phyloP scores from a whole-genome alignment of 2,888 invertebrate species.

The Drosophila affinis region DNA sequence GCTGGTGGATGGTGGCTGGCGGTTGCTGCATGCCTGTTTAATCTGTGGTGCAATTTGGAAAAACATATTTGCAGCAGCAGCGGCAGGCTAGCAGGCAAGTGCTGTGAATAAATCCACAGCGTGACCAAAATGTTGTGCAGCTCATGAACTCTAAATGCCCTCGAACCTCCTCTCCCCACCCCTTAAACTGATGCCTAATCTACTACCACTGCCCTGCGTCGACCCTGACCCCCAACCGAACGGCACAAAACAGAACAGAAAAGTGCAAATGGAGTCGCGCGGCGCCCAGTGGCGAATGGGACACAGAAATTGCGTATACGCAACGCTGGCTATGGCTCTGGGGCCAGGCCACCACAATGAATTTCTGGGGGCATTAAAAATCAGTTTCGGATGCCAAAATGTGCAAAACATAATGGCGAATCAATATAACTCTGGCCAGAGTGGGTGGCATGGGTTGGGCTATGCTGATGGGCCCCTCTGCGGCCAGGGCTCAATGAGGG shows the following conservation, averaged over 20 bases:
- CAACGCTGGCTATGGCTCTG: conserved; percentile 13
- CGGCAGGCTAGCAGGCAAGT: neutral
- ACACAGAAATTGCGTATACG: conserved; percentile 51
- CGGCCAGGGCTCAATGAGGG: neutral
- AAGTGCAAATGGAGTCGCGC: conserved; percentile 31
- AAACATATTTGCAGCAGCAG: conserved; percentile 17
- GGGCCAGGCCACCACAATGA: conserved; percentile 43
- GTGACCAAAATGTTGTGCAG: conserved; percentile 28
- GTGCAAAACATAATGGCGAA: conserved; percentile 47
- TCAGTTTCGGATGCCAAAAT: conserved; percentile 48
- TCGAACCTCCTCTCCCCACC: neutral
- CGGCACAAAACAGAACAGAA: neutral
- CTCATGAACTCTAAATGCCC: conserved; percentile 29
- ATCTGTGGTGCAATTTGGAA: neutral
- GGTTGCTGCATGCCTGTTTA: neutral
- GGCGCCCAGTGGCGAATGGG: conserved; percentile 33
- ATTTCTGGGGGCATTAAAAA: conserved; percentile 64
- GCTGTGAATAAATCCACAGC: neutral
- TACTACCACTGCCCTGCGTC: neutral
- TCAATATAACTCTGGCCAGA: conserved; percentile 56
- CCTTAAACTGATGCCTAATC: neutral
- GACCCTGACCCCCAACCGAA: conserved; percentile 22
- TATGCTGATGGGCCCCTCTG: too few species aligned
- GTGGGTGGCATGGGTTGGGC: conserved; percentile 8
- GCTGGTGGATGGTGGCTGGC: too few species aligned